A percentile compares a stretch with the other conserved stretches of the same genome.
Evolutionary conservation across 2,113 vertebrate genomes (phyloP).

Genomic region (Anthoscopus minutus): DNA sequence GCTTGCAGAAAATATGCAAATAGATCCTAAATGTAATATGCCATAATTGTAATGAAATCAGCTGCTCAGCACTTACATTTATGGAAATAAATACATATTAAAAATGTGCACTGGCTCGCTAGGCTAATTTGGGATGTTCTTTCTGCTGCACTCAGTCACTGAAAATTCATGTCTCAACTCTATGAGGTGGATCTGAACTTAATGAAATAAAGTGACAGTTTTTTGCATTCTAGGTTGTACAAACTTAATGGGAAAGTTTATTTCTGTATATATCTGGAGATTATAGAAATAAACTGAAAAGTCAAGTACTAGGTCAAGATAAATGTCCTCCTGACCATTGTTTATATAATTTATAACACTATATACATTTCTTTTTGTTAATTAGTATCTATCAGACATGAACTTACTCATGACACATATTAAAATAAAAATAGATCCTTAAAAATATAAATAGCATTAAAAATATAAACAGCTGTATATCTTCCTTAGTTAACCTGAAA

Average conservation of each 20-base stretch:
- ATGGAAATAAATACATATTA: slow-evolving; percentile 50
- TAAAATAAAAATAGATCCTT: not conserved
- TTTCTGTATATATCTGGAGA: not conserved
- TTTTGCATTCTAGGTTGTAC: slow-evolving; percentile 21
- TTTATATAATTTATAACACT: not conserved
- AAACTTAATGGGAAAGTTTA: not conserved
- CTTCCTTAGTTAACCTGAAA: not conserved
- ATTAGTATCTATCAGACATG: not conserved
- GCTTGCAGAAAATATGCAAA: slow-evolving; percentile 62
- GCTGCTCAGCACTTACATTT: slow-evolving; percentile 53
- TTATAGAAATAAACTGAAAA: not conserved
- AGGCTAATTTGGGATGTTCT: slow-evolving; percentile 2
- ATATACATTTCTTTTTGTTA: not conserved
- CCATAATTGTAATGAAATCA: slow-evolving; percentile 67
- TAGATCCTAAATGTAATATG: slow-evolving; percentile 39
- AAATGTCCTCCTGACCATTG: not conserved
- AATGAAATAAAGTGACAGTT: slow-evolving; percentile 24
- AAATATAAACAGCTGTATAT: not conserved
- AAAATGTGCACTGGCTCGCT: slow-evolving; percentile 33
- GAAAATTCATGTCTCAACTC: slow-evolving; percentile 36
- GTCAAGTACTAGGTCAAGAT: not conserved
- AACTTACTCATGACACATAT: not conserved
- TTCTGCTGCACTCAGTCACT: slow-evolving; percentile 41
- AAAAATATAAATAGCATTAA: not conserved
- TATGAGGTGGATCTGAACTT: slow-evolving; percentile 51